Percentiles rank a stretch among this genome's conserved stretches.
These are phyloP conservation scores for Glyphotaelius pellucidus DNA, from an alignment of 2,888 invertebrate species.

Conservation along the genomic window DNA sequence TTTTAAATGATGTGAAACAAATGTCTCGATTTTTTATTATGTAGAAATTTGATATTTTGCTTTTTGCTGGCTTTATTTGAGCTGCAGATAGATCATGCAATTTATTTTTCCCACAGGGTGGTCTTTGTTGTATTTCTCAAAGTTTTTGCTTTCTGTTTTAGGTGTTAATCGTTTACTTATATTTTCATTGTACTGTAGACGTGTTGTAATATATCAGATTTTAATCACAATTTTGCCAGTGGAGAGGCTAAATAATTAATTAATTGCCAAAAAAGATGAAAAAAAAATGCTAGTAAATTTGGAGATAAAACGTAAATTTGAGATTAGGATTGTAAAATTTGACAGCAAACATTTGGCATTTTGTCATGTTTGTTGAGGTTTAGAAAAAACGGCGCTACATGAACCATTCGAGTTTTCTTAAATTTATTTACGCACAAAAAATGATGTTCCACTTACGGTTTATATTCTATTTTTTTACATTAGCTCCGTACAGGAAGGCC, in stretches of 20 bases:
- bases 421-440: no score
- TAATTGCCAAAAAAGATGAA: neutral
- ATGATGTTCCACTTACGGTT: no score
- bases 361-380: no score
- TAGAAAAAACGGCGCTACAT: no score
- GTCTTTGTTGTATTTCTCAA: neutral
- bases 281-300: neutral
- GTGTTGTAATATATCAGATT: neutral
- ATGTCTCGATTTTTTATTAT: neutral
- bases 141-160: neutral
- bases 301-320: no score
- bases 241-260: neutral
- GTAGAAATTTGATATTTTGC: neutral
- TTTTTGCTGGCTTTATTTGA: neutral
- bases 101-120: neutral
- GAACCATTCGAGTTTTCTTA: no score
- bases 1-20: constrained; percentile 4
- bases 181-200: neutral
- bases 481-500: no score
- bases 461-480: no score
- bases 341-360: no score
- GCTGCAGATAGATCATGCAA: neutral
- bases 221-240: neutral
- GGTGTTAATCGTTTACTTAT: neutral
- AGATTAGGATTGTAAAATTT: no score